Percentiles rank a stretch among this genome's conserved stretches.
Evolutionary conservation across 2,888 invertebrate species (phyloP).

Genomic region (Aspidiotus rigidus): DNA sequence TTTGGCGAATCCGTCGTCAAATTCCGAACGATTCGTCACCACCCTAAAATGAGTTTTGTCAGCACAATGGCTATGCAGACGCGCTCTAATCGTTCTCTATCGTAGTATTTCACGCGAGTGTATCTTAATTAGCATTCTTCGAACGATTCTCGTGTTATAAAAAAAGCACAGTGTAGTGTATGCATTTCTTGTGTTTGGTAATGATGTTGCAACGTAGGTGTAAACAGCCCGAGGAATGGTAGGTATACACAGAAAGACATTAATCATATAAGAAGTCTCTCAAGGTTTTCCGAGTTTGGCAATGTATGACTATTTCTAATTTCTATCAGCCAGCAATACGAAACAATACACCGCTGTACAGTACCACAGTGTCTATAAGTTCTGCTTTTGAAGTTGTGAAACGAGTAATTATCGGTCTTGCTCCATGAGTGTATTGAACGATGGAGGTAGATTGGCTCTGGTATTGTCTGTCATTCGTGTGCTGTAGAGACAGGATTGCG

Average conservation of each 20-base stretch:
- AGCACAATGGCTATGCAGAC: background rate
- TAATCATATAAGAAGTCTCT: conserved; percentile 5
- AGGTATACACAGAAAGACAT: conserved; percentile 14
- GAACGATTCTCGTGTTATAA: too few relatives aligned
- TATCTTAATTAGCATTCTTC: conserved; percentile 25
- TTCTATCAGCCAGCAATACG: too few relatives aligned
- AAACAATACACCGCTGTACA: too few relatives aligned
- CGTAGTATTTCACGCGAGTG: conserved; percentile 3
- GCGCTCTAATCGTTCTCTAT: background rate
- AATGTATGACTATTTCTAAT: too few relatives aligned
- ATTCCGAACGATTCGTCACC: background rate
- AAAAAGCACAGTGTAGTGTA: conserved; percentile 7
- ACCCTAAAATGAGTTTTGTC: conserved; percentile 14
- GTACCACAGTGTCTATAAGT: too few relatives aligned
- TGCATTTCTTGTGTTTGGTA: conserved; percentile 6
- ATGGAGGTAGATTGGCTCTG: too few relatives aligned
- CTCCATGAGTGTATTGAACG: too few relatives aligned
- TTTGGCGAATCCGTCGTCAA: background rate
- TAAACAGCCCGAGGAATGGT: conserved; percentile 28
- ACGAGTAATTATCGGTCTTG: too few relatives aligned
- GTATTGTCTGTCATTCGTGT: too few relatives aligned
- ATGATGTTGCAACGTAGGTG: conserved; percentile 28
- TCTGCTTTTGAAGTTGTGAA: too few relatives aligned
- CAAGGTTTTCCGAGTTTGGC: too few relatives aligned
- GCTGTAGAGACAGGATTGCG: too few relatives aligned